Evolutionary conservation across 2,888 invertebrate species (phyloP), one percentile per base, ranked within the genome.

Genomic region (Plemyria rubiginata): DNA sequence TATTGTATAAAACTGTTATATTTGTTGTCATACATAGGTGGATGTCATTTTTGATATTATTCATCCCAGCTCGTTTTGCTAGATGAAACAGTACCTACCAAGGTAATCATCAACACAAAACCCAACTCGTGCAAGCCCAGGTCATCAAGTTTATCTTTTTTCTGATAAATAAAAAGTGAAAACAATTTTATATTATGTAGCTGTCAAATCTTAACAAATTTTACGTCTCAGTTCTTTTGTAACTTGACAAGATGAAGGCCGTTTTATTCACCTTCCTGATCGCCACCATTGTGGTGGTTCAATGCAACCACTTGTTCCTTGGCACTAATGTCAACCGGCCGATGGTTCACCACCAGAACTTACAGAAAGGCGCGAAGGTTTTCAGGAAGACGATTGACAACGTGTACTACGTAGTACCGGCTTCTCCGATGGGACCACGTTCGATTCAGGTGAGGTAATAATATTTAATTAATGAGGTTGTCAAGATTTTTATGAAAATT

Each of bases 301-400:
- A 88, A 55, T 81, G 88, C 70, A 63, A 67, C 0, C 84, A 88
- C 56, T 80, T 81, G 0, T 89, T 90, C 51, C 22, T 86, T 38
- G 90, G 90, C 0, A 86, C 87, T 0, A 89, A 72, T 65, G 79
- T 87, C 0, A 28, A 60, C 2, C 74, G 84, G n/a, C 78, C 79
- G 0, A 2, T 81, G 53, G 73, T 85, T 0, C 82, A 78, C 40
- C 84, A 86, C 16, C 71, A 75, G 3, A 65, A 71, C 6, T 78
- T 65, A 0, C 60, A 80, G 9, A 85, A 75, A 50, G 63, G 70
- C 8, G 67, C 85, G 0, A 74, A 74, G 40, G 36, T 78, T 4
- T 82, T 84, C 22, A 77, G 73, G 40, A 88, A 89, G 65, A 77
- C 85, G n/a, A 71, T 89, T 1, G 88, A 88, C 65, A 80, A 82